A percentile compares a stretch with the other conserved stretches of the same genome.
These are phyloP conservation scores for Pteruthius melanotis DNA, from an alignment of 2,113 vertebrate species.

Conservation along the genomic window DNA sequence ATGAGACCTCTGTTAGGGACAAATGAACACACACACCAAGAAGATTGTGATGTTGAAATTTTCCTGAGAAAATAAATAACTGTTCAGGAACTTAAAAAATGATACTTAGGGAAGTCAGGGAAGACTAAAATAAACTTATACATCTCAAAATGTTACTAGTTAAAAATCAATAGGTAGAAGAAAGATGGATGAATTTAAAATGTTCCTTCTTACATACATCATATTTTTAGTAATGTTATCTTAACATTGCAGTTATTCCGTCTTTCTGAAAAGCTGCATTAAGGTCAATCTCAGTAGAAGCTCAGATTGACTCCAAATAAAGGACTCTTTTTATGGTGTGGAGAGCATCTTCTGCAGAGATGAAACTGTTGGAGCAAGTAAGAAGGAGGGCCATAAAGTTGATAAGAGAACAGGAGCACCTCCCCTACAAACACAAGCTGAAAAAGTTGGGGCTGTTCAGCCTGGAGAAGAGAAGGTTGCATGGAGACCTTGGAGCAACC, in stretches of 20 bases:
- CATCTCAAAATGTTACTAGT: background rate
- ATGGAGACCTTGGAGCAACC: background rate
- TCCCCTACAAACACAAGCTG: accelerated
- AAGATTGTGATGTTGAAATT: background rate
- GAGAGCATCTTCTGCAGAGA: background rate
- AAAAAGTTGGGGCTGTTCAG: background rate
- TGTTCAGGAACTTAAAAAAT: background rate
- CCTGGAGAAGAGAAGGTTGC: background rate
- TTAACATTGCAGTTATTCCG: background rate
- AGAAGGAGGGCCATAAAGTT: background rate
- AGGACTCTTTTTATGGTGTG: background rate
- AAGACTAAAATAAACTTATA: background rate
- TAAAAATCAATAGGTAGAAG: background rate
- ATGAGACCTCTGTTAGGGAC: background rate
- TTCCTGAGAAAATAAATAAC: background rate
- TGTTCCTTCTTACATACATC: background rate
- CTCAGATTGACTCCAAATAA: background rate
- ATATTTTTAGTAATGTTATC: background rate
- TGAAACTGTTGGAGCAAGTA: background rate
- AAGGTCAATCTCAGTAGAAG: background rate
- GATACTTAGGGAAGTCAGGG: background rate
- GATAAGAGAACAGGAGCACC: background rate
- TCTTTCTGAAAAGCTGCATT: background rate
- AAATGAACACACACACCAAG: background rate
- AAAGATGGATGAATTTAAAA: background rate